These are phyloP conservation scores for Plumapathes pennacea DNA, from an alignment of 92 coral and sea anemone species.

Conservation along the genomic window DNA sequence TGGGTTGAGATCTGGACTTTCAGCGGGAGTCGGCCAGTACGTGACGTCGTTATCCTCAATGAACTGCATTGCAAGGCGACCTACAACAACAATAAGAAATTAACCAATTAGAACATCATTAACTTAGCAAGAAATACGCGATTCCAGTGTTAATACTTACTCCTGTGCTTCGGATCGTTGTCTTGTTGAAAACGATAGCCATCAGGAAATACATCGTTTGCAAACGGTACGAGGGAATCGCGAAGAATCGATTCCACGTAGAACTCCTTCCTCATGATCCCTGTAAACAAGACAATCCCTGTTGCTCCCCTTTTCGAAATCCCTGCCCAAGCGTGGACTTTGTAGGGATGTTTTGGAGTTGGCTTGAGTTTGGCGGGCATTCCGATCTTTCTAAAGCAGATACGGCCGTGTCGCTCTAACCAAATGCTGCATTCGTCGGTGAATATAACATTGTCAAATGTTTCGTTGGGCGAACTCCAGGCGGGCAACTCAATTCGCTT, in stretches of 20 bases:
- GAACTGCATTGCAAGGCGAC: constrained; percentile 34
- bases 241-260: constrained; percentile 15
- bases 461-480: constrained; percentile 22
- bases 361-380: constrained; percentile 35
- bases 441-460: constrained; percentile 27
- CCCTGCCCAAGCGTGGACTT: constrained; percentile 44
- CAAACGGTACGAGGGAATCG: constrained; percentile 20
- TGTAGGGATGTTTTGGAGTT: constrained; percentile 25
- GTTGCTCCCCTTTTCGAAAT: constrained; percentile 35
- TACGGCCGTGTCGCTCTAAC: constrained; percentile 21
- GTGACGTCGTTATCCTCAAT: constrained; percentile 9
- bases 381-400: constrained; percentile 32
- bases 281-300: constrained; percentile 18
- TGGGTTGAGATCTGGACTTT: constrained; percentile 46
- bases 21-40: constrained; percentile 40
- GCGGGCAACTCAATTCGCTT: constrained; percentile 17
- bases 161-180: constrained; percentile 31
- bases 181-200: constrained; percentile 47
- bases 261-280: constrained; percentile 34
- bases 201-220: constrained; percentile 3
- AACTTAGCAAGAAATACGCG: neutral
- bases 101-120: too few species aligned
- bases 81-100: neutral
- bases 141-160: neutral
- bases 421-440: constrained; percentile 47